Conservation (phyloP, 2,113 vertebrate genomes). For the Labrus mixtus region DNA sequence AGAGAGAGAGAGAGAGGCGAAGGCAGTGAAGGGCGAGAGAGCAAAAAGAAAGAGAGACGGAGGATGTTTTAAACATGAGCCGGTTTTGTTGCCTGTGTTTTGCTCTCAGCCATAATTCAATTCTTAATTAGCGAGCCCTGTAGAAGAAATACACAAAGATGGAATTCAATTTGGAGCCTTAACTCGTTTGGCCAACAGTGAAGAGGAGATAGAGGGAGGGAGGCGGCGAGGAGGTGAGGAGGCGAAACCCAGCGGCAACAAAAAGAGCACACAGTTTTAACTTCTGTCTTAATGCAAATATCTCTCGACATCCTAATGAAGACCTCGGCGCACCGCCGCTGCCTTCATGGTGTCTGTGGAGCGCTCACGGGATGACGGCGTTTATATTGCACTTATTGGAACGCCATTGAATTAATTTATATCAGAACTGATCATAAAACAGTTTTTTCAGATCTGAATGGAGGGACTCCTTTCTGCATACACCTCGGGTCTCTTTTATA, state of each 20-base stretch:
- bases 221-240: conserved; percentile 29
- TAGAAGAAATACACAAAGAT: conserved; percentile 72
- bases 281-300: conserved; percentile 41
- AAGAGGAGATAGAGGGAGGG: conserved; percentile 39
- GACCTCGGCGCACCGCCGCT: conserved; percentile 2
- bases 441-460: too few species aligned
- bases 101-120: conserved; percentile 82
- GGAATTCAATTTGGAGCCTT: conserved; percentile 72
- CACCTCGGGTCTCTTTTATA: too few species aligned
- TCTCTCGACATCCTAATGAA: conserved; percentile 51
- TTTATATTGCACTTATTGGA: too few species aligned
- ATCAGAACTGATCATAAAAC: too few species aligned
- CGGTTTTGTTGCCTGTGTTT: conserved; percentile 74
- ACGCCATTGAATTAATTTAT: too few species aligned
- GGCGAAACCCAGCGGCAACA: conserved; percentile 51
- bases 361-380: too few species aligned
- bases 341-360: too few species aligned
- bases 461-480: too few species aligned
- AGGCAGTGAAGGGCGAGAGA: neutral
- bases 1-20: conserved; percentile 15
- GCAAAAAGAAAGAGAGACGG: conserved; percentile 24
- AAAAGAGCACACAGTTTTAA: conserved; percentile 34
- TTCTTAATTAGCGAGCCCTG: conserved; percentile 80
- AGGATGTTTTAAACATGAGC: conserved; percentile 81
- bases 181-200: conserved; percentile 55